phyloP scores from a whole-genome alignment of 1,140 invertebrate genomes.

The Drosophila lacertosa region DNA sequence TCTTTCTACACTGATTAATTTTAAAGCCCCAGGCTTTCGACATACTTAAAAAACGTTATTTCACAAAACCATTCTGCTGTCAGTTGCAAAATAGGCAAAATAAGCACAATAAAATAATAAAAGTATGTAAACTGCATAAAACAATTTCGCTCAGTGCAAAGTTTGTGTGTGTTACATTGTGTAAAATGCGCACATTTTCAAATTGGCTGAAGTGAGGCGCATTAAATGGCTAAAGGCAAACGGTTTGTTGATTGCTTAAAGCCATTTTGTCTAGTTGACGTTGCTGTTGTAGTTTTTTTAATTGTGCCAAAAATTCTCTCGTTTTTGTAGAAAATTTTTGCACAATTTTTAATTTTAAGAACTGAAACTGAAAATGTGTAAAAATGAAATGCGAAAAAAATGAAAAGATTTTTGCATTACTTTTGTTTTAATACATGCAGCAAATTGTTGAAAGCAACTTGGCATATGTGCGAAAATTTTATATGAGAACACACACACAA shows the following conservation, averaged over 20 bases:
- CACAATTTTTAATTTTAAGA: slow-evolving; percentile 62
- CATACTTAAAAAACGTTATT: no score
- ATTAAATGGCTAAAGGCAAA: background rate
- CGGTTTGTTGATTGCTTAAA: slow-evolving; percentile 24
- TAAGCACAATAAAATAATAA: no score
- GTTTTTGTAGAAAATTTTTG: slow-evolving; percentile 41
- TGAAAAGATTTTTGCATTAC: slow-evolving; percentile 65
- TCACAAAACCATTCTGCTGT: no score
- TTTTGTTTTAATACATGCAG: slow-evolving; percentile 78
- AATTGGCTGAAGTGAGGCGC: background rate
- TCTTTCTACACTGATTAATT: no score
- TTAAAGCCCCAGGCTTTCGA: no score
- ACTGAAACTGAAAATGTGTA: slow-evolving; percentile 22
- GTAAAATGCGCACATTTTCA: background rate
- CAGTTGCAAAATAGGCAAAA: no score
- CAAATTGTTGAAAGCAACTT: slow-evolving; percentile 68
- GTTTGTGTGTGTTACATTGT: background rate
- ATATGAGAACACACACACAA: slow-evolving; percentile 46
- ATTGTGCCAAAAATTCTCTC: slow-evolving; percentile 2
- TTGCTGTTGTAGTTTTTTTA: background rate
- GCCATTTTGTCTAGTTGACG: slow-evolving; percentile 14
- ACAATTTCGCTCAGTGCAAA: background rate
- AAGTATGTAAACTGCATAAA: no score
- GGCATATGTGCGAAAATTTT: slow-evolving; percentile 75
- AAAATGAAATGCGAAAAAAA: background rate